These are phyloP conservation scores for Dufourea novaeangliae DNA, from an alignment of 1,140 invertebrate species.

Conservation along the genomic window DNA sequence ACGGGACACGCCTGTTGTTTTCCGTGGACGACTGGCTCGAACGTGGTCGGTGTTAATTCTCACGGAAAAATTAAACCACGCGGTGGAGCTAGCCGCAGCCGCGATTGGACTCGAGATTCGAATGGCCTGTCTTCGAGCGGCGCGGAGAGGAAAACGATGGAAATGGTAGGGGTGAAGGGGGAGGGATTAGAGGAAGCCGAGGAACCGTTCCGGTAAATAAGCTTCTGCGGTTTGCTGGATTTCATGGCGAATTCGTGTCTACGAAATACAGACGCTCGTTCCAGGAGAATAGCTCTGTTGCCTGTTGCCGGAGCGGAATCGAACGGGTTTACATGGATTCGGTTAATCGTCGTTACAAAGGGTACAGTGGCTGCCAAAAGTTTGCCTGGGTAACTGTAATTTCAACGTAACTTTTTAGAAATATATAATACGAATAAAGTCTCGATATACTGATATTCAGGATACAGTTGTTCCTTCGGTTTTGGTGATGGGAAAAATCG, in stretches of 20 bases:
- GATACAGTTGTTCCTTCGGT: no score
- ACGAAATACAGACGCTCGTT: slow-evolving; percentile 33
- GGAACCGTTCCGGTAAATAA: slow-evolving; percentile 45
- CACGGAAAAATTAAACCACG: slow-evolving; percentile 15
- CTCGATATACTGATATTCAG: no score
- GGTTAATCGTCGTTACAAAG: slow-evolving; percentile 1
- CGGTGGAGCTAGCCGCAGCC: background rate
- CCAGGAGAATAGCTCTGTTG: slow-evolving; percentile 4
- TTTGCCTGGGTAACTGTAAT: no score
- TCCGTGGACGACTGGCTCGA: background rate
- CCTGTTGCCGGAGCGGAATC: slow-evolving; percentile 19
- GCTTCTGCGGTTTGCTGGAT: slow-evolving; percentile 41
- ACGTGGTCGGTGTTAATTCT: slow-evolving; percentile 1
- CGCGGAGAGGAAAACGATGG: no score
- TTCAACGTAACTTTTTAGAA: no score
- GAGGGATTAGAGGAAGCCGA: background rate
- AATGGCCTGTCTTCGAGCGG: background rate
- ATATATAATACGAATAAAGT: no score
- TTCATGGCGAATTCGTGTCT: slow-evolving; percentile 41
- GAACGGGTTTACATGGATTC: slow-evolving; percentile 14
- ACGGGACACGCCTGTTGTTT: background rate
- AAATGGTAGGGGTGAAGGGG: background rate
- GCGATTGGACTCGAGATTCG: slow-evolving; percentile 24
- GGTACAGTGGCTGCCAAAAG: background rate
- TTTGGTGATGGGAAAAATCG: no score